These are phyloP conservation scores for Eleutherodactylus coqui DNA, from an alignment of 2,797 vertebrate genomes.

Conservation along the genomic window DNA sequence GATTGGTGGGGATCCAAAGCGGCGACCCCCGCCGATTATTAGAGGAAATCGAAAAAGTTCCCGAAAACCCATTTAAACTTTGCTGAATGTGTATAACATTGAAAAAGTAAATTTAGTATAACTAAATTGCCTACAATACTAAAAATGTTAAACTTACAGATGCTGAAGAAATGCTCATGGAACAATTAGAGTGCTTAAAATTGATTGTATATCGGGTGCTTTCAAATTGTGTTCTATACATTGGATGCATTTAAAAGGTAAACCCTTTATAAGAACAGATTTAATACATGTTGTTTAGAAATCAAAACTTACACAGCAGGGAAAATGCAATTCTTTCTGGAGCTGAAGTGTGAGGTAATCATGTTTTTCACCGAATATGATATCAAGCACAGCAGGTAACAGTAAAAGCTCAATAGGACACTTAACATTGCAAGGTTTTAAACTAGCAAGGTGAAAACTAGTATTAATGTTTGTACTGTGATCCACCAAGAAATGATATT, in stretches of 20 bases:
- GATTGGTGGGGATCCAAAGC: no score
- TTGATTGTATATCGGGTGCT: background rate
- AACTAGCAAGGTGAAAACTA: constrained; percentile 62
- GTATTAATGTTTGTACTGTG: constrained; percentile 36
- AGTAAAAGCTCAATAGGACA: constrained; percentile 59
- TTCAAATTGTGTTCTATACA: constrained; percentile 3
- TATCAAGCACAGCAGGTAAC: constrained; percentile 62
- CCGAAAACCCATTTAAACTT: no score
- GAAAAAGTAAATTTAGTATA: no score
- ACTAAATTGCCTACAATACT: no score
- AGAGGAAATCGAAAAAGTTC: no score
- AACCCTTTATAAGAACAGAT: constrained; percentile 40
- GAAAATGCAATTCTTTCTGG: constrained; percentile 52
- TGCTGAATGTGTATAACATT: no score
- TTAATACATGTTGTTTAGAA: constrained; percentile 47
- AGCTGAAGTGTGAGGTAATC: constrained; percentile 53
- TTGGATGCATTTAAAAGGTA: constrained; percentile 32
- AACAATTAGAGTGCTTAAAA: background rate
- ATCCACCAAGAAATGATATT: constrained; percentile 12
- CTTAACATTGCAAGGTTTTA: constrained; percentile 57
- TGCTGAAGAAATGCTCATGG: background rate
- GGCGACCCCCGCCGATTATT: no score
- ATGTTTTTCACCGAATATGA: constrained; percentile 39
- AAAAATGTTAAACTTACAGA: background rate
- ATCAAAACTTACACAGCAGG: constrained; percentile 53